Evolutionary conservation across 2,113 vertebrate genomes (phyloP), one percentile per base, ranked within the genome.

Genomic region (Ailurus styani): DNA sequence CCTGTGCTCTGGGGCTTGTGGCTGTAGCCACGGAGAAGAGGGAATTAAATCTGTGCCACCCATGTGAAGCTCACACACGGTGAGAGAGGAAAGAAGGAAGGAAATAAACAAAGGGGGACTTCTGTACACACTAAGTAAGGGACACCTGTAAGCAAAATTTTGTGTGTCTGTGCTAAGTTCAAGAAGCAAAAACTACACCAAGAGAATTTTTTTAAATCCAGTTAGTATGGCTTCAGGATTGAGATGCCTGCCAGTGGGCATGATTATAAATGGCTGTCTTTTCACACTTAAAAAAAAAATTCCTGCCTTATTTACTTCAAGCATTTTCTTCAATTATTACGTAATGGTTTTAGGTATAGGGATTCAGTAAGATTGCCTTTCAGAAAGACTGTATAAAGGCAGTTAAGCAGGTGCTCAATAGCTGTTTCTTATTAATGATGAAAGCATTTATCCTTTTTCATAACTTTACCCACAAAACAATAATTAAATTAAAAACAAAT

Each of bases 41-140:
- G 0, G 12, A 2, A n/a, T n/a, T n/a, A n/a, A 5, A 2, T 60
- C 25, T 27, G 20, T 55, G 37, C 13, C 37, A 15, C 31, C 55
- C 25, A 25, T 1, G 0, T 0, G 55, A 54, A 54, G n/a, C 7
- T 52, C 31, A 17, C 15, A 52, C 15, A n/a, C 4, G 1, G 2
- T 31, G 27, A 37, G 14, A 27, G 84, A 17, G 37, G 1, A 5
- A 57, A 25, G 42, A 18, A 23, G 52, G 5, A 21, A 45, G 40
- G n/a, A 52, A 27, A n/a, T 9, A 27, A 40, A 6, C 31, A 62
- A 47, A 55, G 27, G 6, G 11, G 52, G 15, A 45, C 45, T 5
- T 83, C 45, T 85, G 11, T 66, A 27, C 21, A 29, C 15, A 6
- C 12, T 62, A 5, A 9, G 25, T 64, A 12, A 40, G 40, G 64